These are phyloP conservation scores for Phymorhynchus buccinoides DNA, from an alignment of 1,140 invertebrate species.

Conservation along the genomic window DNA sequence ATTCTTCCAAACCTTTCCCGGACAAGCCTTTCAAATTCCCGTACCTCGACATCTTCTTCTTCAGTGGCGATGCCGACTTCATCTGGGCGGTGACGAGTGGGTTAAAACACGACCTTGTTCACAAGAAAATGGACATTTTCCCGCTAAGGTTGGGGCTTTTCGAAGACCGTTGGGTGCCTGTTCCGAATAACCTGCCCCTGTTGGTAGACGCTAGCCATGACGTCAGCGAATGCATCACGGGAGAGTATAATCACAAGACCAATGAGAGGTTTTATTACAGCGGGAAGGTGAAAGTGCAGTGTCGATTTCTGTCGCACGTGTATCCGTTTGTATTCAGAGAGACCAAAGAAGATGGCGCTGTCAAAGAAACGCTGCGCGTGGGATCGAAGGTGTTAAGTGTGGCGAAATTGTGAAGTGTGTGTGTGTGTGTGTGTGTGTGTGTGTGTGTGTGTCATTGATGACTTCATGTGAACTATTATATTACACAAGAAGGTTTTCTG, in stretches of 20 bases:
- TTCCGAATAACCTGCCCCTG: slow-evolving; percentile 55
- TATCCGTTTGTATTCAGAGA: slow-evolving; percentile 49
- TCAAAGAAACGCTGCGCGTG: neutral
- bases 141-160: slow-evolving; percentile 60
- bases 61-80: slow-evolving; percentile 62
- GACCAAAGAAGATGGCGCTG: neutral
- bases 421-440: too few relatives aligned
- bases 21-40: slow-evolving; percentile 60
- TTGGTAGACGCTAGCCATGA: slow-evolving; percentile 52
- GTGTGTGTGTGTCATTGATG: too few relatives aligned
- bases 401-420: neutral
- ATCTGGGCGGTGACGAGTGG: slow-evolving; percentile 59
- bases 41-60: slow-evolving; percentile 68
- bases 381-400: neutral
- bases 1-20: slow-evolving; percentile 25
- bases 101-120: slow-evolving; percentile 52
- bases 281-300: slow-evolving; percentile 30
- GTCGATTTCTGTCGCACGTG: slow-evolving; percentile 37
- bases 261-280: slow-evolving; percentile 32
- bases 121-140: slow-evolving; percentile 60
- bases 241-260: slow-evolving; percentile 53
- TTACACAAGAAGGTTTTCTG: too few relatives aligned
- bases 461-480: too few relatives aligned
- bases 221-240: slow-evolving; percentile 51
- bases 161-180: slow-evolving; percentile 52